These are phyloP conservation scores for Burhinus bistriatus DNA, from an alignment of 2,113 vertebrate genomes.

Conservation along the genomic window DNA sequence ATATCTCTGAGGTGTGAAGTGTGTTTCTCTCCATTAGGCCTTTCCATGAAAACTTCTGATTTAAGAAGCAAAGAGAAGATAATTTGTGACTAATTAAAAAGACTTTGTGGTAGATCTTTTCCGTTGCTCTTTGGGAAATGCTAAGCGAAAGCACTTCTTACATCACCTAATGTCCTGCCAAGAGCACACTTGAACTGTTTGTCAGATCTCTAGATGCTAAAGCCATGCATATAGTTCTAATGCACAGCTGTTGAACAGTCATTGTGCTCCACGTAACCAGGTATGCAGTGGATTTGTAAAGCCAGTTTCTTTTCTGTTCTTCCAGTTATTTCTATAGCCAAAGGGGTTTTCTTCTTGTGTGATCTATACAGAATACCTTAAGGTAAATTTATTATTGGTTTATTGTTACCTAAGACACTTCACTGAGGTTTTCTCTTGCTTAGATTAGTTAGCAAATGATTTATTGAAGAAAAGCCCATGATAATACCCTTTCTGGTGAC, in stretches of 20 bases:
- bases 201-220: background rate
- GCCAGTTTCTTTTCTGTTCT: background rate
- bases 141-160: background rate
- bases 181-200: background rate
- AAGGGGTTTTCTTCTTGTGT: background rate
- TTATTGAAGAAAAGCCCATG: background rate
- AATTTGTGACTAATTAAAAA: background rate
- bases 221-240: background rate
- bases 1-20: background rate
- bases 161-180: background rate
- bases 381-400: background rate
- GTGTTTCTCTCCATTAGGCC: background rate
- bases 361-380: background rate
- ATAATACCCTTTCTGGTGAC: background rate
- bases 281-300: background rate
- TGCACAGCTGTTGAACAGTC: background rate
- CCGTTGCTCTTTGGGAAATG: background rate
- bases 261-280: background rate
- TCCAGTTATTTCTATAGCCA: background rate
- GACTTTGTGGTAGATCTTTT: background rate
- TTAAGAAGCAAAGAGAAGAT: background rate
- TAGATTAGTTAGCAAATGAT: conserved; percentile 5
- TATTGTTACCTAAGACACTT: background rate
- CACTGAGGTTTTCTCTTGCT: background rate
- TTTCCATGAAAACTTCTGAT: background rate